Evolutionary conservation across 2,888 invertebrate genomes (phyloP).

Genomic region (Drosophila buzzatii): DNA sequence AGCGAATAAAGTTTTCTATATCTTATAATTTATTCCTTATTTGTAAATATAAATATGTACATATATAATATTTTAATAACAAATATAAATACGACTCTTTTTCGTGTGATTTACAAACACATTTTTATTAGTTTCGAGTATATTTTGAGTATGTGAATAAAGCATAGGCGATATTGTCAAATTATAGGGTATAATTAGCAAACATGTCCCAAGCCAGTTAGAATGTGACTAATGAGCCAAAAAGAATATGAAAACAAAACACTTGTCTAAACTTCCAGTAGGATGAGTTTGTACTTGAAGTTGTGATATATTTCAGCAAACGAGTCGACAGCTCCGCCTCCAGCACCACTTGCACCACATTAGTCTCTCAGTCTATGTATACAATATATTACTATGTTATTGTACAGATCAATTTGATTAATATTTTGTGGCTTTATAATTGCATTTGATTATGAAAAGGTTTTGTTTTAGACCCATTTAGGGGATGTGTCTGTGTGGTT

Average conservation of each 20-base stretch:
- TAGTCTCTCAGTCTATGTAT: not conserved
- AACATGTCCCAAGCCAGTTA: slow-evolving; percentile 38
- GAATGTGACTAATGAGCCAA: not conserved
- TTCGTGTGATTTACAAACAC: not conserved
- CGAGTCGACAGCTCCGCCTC: not conserved
- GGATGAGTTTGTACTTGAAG: slow-evolving; percentile 40
- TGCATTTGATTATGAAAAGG: slow-evolving; percentile 52
- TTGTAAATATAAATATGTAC: too few species aligned
- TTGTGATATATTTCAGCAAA: slow-evolving; percentile 28
- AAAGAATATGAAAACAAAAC: slow-evolving; percentile 11
- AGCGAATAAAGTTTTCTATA: not conserved
- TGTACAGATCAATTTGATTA: slow-evolving; percentile 37
- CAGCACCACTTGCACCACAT: not conserved
- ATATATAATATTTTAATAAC: too few species aligned
- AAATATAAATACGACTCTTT: too few species aligned
- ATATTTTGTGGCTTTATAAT: slow-evolving; percentile 45
- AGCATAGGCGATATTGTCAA: not conserved
- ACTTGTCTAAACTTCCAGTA: slow-evolving; percentile 44
- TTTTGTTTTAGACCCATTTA: slow-evolving; percentile 29
- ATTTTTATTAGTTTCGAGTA: not conserved
- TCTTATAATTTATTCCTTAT: too few species aligned
- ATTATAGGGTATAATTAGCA: slow-evolving; percentile 20
- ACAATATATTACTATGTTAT: slow-evolving; percentile 29
- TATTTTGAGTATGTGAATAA: not conserved
- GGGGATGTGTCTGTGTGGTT: not conserved